Percentiles rank a stretch among this genome's conserved stretches.
Conservation (phyloP, 35 echinoderm and acorn worm genomes). For the Anneissia japonica region DNA sequence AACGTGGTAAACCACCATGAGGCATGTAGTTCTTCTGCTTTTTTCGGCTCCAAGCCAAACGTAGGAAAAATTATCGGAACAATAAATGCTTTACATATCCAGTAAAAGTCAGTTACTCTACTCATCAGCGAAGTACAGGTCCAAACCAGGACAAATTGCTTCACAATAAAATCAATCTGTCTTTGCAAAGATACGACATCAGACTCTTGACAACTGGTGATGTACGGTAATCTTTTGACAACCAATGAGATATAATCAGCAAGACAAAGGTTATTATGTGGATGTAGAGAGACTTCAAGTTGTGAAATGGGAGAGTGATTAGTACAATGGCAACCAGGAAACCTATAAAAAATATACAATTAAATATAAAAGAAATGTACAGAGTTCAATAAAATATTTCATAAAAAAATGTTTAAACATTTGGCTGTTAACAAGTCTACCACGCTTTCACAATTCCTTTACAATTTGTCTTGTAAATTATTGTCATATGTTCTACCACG, state of each 20-base stretch:
- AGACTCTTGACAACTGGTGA: slow-evolving; percentile 27
- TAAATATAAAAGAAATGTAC: too few relatives aligned
- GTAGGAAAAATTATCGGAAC: slow-evolving; percentile 42
- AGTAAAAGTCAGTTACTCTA: slow-evolving; percentile 48
- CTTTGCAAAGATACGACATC: too few relatives aligned
- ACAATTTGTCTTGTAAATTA: too few relatives aligned
- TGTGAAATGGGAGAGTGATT: slow-evolving; percentile 63
- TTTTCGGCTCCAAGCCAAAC: slow-evolving; percentile 10
- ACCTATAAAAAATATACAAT: too few relatives aligned
- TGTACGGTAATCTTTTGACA: slow-evolving; percentile 62
- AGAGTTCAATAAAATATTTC: too few relatives aligned
- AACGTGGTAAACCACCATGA: slow-evolving; percentile 50
- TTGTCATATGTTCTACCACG: too few relatives aligned
- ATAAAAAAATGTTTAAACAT: too few relatives aligned
- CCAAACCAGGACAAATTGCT: slow-evolving; percentile 43
- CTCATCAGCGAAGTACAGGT: slow-evolving; percentile 51
- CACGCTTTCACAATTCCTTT: too few relatives aligned
- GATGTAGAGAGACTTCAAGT: slow-evolving; percentile 63
- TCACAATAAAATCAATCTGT: slow-evolving; percentile 23
- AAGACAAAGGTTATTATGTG: slow-evolving; percentile 67
- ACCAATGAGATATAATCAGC: slow-evolving; percentile 55
- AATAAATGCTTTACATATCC: slow-evolving; percentile 55
- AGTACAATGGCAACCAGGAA: slow-evolving; percentile 71
- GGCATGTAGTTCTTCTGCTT: slow-evolving; percentile 28
- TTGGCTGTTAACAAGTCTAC: too few relatives aligned